Evolutionary conservation across 2,113 vertebrate genomes (phyloP), one percentile per base, ranked within the genome.

Genomic region (Mystacornis crossleyi): DNA sequence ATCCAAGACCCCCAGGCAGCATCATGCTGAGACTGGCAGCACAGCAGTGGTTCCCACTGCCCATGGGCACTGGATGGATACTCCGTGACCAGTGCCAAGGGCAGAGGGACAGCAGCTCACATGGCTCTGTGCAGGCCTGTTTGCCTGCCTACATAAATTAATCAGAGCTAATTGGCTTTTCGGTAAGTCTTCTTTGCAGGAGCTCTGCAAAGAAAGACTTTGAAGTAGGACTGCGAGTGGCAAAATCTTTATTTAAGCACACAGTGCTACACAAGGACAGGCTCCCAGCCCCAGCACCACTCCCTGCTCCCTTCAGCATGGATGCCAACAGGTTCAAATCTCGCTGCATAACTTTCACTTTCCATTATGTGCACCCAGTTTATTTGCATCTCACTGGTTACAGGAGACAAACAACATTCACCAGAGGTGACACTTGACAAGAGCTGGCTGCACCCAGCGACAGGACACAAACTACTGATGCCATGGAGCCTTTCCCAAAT

Each of bases 101-200:
- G 79, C 90, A 85, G 50, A 67, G 24, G 64, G 77, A 70, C 26
- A 66, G 71, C 83, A 61, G 58, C 53, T 81, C 75, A 51, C 61
- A 21, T 8, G 75, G 55, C 67, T 51, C 62, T 73, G 62, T 10
- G 24, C 9, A 26, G 40, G 38, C 45, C 62, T 18, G 12, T 21
- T 60, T 54, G 81, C 85, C 87, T 73, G 88, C 81, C 93, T 53
- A 45, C 77, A 9, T 40, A 43, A 69, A 85, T 65, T 91, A 91
- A 84, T 91, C 74, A 79, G 50, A 54, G 50, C n/a, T 88, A 91
- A 95, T 69, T 91, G 90, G 86, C 84, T 96, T 90, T 90, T 69
- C 24, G 4, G 42, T 82, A 73, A 90, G 62, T 31, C 90, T 6
- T 47, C 69, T 80, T 86, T 84, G 72, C 38, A 60, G 77, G 33